Percentiles rank a stretch among this genome's conserved stretches.
phyloP scores from a whole-genome alignment of 2,888 invertebrate species.

The Pristionchus fissidentatus region DNA sequence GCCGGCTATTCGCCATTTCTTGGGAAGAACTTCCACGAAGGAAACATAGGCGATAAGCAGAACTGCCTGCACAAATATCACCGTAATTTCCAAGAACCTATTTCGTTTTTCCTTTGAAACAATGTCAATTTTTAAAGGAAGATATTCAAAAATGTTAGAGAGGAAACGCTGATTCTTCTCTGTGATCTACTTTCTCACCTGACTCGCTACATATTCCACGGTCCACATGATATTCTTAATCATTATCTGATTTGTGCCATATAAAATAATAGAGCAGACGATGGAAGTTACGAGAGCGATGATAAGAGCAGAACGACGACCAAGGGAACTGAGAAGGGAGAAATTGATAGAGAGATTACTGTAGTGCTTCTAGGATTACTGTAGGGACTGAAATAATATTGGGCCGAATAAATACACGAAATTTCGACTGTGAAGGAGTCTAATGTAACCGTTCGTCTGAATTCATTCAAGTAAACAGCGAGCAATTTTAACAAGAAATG shows the following conservation, averaged over 20 bases:
- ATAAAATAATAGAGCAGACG: neutral
- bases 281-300: neutral
- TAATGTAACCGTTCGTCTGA: no score
- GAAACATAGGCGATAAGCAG: neutral
- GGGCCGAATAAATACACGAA: no score
- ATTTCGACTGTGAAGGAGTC: no score
- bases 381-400: no score
- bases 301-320: neutral
- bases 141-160: neutral
- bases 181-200: neutral
- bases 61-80: no score
- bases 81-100: no score
- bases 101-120: neutral
- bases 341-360: no score
- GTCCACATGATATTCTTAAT: neutral
- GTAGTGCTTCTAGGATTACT: no score
- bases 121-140: neutral
- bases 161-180: neutral
- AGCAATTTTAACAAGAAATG: no score
- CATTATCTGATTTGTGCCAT: neutral
- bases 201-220: neutral
- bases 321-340: neutral
- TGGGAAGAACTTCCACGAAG: neutral
- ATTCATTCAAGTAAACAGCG: no score
- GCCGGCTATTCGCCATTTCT: conserved; percentile 8